Base-by-base conservation (phyloP, 2,888 invertebrate genomes). In the Acanthacorydalis orientalis region DNA sequence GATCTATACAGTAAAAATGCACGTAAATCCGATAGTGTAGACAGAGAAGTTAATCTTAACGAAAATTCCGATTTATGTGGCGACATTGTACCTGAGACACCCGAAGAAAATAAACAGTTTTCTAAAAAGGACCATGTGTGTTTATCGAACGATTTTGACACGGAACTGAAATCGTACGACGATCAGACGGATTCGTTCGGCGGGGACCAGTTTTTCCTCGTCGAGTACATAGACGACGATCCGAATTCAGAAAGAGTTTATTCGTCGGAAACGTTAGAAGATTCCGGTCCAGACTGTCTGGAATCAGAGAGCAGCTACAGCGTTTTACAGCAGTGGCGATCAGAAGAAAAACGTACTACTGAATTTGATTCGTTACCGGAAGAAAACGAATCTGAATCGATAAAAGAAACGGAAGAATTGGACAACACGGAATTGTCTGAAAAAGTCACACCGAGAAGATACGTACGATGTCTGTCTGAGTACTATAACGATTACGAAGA, bases 401-500 rank as follows among this genome's bases (percentile, higher is more conserved):
- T 37, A 7, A 7, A 12, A 14, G 14, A 37, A 14, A 8, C 12
- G 1, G 15, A 12, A 9, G 34, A 9, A 12, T n/a, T 14, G 9
- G 9, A 7, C 9, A 43, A 31, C 32, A 39, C 42, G 7, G 45
- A 51, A 32, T 15, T 8, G 42, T 51, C 11, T 14, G 48, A 14
- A 46, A 46, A 10, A 49, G 42, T 31, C 41, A 49, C 45, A 11
- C 49, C 49, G 7, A 46, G 50, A 31, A 38, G 52, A 44, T 63
- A 59, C 50, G 57, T 60, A 39, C 60, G 57, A 51, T 60, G 60
- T 48, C 55, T 67, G 53, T 67, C 73, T 32, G 77, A 77, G 59
- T 77, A 77, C 54, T 78, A 77, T 60, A 78, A 77, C 60, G 78
- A 75, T 53, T 74, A 76, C 60, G 74, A 72, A 45, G 75, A 77